Evolutionary conservation across 2,113 vertebrate genomes (phyloP).

Genomic region (Chunga burmeisteri): DNA sequence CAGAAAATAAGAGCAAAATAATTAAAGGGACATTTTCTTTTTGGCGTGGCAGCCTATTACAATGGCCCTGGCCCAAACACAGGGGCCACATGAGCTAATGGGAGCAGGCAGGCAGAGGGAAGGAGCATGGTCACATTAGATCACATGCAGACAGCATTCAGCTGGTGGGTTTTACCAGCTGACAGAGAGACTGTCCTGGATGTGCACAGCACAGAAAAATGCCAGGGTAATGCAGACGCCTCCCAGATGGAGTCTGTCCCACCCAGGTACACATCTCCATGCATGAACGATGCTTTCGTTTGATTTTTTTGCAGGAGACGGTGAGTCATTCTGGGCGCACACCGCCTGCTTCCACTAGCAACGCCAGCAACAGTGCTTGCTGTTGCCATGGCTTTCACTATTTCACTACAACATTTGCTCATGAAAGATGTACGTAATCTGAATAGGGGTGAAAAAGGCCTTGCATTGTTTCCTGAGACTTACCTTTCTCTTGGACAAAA

Average conservation of each 20-base stretch:
- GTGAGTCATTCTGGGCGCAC: not conserved
- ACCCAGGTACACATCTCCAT: not conserved
- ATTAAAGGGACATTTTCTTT: not conserved
- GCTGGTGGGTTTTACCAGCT: not conserved
- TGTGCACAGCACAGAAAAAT: no score
- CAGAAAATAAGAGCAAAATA: not conserved
- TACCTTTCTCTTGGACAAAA: slow-evolving; percentile 4
- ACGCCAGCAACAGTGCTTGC: not conserved
- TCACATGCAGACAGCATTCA: not conserved
- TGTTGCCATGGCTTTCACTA: slow-evolving; percentile 26
- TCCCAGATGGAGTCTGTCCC: not conserved
- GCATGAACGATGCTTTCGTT: rapidly evolving
- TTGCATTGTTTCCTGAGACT: not conserved
- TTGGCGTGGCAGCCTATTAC: rapidly evolving
- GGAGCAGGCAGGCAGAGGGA: not conserved
- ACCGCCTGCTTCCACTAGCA: not conserved
- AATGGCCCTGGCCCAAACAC: no score
- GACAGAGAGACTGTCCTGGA: not conserved
- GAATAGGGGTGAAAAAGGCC: not conserved
- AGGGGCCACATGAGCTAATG: rapidly evolving
- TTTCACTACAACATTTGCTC: not conserved
- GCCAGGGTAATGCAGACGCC: rapidly evolving
- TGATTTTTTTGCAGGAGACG: not conserved
- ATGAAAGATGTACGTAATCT: not conserved
- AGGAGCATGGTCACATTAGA: rapidly evolving